phyloP scores from a whole-genome alignment of 2,888 invertebrate genomes.

The Parochlus steinenii region DNA sequence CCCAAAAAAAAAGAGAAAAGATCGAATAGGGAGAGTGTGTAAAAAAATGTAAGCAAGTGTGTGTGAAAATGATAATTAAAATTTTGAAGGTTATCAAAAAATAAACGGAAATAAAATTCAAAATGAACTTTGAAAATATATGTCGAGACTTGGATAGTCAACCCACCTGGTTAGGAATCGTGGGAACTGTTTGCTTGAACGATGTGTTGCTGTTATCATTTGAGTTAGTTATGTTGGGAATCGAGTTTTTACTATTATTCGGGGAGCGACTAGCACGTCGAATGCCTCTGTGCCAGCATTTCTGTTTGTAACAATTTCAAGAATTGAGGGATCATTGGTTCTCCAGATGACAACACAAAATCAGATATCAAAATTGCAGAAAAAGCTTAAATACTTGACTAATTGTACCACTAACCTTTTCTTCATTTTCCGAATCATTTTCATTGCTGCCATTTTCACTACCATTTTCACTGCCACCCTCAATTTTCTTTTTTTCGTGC shows the following conservation, averaged over 20 bases:
- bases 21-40: too few relatives aligned
- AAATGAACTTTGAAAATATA: slow-evolving; percentile 1
- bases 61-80: too few relatives aligned
- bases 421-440: slow-evolving; percentile 78
- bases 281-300: slow-evolving; percentile 63
- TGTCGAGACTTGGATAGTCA: background rate
- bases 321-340: too few relatives aligned
- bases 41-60: too few relatives aligned
- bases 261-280: slow-evolving; percentile 50
- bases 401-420: slow-evolving; percentile 62
- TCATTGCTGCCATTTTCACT: slow-evolving; percentile 62
- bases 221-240: background rate
- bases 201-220: background rate
- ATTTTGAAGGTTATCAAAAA: background rate
- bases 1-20: too few relatives aligned
- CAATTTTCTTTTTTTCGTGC: slow-evolving; percentile 38
- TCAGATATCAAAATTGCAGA: slow-evolving; percentile 4
- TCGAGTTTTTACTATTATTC: slow-evolving; percentile 21
- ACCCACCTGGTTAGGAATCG: slow-evolving; percentile 23
- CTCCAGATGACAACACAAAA: too few relatives aligned
- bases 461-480: slow-evolving; percentile 55
- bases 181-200: slow-evolving; percentile 27
- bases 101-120: slow-evolving; percentile 1
- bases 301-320: too few relatives aligned
- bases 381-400: too few relatives aligned